Evolutionary conservation across 2,888 invertebrate species (phyloP).

Genomic region (Gortyna flavago): DNA sequence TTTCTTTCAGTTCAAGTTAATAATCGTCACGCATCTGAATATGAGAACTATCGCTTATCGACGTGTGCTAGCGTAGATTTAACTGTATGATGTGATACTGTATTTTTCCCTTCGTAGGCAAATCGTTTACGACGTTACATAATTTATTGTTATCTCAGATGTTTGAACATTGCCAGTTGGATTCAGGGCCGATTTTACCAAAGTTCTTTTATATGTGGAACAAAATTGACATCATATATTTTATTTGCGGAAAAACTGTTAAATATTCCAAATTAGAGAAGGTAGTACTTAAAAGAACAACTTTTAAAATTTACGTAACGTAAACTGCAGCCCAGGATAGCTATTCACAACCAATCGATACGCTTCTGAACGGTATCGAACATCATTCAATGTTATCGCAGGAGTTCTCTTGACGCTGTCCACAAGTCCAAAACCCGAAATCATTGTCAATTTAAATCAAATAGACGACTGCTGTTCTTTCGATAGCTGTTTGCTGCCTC

Average conservation of each 20-base stretch:
- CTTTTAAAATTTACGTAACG: not conserved
- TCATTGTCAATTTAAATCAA: no score
- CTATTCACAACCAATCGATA: no score
- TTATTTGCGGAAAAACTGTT: not conserved
- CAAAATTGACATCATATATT: not conserved
- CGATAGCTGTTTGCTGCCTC: no score
- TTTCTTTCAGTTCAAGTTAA: slow-evolving; percentile 34
- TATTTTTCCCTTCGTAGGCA: not conserved
- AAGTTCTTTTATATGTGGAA: not conserved
- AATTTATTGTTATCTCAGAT: not conserved
- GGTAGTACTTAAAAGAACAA: not conserved
- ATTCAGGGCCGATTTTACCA: not conserved
- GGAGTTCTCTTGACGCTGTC: no score
- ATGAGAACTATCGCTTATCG: slow-evolving; percentile 1
- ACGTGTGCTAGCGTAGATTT: not conserved
- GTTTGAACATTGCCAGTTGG: not conserved
- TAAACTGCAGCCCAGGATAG: no score
- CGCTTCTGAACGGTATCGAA: no score
- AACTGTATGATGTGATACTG: not conserved
- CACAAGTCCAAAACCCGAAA: no score
- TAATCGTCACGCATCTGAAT: slow-evolving; percentile 13
- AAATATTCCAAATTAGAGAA: no score
- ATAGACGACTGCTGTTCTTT: no score
- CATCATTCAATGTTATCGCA: no score
- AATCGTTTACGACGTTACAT: not conserved